Evolutionary conservation across 2,888 invertebrate species (phyloP).

Genomic region (Leptopilina myrica): DNA sequence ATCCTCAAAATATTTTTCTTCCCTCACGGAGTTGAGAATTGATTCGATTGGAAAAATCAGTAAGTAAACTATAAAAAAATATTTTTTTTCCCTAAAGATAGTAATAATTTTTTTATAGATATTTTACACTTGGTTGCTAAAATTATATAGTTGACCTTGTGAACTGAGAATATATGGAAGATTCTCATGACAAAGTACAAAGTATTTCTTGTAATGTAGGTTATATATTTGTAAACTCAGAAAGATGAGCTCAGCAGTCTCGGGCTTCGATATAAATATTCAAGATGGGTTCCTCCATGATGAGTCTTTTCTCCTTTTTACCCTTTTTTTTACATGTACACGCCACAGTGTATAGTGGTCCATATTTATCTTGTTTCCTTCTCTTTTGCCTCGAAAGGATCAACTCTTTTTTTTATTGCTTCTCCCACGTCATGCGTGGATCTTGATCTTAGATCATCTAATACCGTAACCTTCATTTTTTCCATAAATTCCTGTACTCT

Average conservation of each 20-base stretch:
- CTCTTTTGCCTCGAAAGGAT: not conserved
- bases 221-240: constrained; percentile 1
- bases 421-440: not conserved
- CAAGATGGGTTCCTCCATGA: constrained; percentile 30
- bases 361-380: not conserved
- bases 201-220: constrained; percentile 23
- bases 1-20: too few species aligned
- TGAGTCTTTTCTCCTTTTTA: constrained; percentile 11
- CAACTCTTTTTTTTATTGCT: not conserved
- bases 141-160: constrained; percentile 16
- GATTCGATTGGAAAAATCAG: too few species aligned
- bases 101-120: not conserved
- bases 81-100: too few species aligned
- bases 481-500: not conserved
- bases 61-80: too few species aligned
- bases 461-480: not conserved
- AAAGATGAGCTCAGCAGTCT: constrained; percentile 14
- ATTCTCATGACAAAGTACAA: constrained; percentile 32
- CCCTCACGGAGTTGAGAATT: too few species aligned
- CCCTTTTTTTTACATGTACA: not conserved
- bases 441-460: constrained; percentile 19
- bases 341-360: not conserved
- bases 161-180: constrained; percentile 13
- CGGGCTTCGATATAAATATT: constrained; percentile 24
- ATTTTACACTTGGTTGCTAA: not conserved